A percentile compares a stretch with the other conserved stretches of the same genome.
Conservation (phyloP, 2,113 vertebrate species). For the Cyprichromis sp. region DNA sequence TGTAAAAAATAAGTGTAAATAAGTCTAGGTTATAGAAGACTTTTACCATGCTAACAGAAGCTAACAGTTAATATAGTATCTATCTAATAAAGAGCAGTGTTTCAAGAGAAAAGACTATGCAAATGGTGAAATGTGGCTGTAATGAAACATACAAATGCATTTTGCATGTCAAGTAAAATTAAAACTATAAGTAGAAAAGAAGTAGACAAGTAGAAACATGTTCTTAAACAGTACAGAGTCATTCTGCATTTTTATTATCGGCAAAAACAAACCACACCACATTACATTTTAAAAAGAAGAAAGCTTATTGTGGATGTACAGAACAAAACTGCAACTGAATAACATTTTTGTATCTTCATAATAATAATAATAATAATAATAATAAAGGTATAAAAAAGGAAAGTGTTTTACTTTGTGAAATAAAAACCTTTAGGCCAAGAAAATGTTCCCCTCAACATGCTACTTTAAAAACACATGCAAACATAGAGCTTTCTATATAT, state of each 20-base stretch:
- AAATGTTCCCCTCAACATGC: conserved; percentile 52
- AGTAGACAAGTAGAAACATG: neutral
- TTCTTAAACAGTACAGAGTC: conserved; percentile 51
- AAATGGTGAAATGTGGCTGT: neutral
- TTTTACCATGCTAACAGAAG: neutral
- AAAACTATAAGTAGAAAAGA: neutral
- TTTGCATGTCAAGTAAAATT: neutral
- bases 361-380: conserved; percentile 26
- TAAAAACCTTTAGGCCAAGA: conserved; percentile 52
- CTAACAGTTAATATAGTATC: neutral
- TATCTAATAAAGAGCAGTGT: neutral
- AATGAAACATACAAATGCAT: neutral
- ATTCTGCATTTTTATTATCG: conserved; percentile 63
- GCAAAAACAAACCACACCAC: conserved; percentile 65
- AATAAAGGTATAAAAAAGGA: conserved; percentile 60
- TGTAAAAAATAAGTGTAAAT: accelerated
- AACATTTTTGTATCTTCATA: conserved; percentile 32
- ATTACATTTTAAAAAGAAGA: conserved; percentile 63
- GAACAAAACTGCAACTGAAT: conserved; percentile 44
- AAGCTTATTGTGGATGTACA: conserved; percentile 60
- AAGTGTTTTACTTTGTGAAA: conserved; percentile 47
- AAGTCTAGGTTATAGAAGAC: neutral
- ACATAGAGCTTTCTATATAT: conserved; percentile 55
- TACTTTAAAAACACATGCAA: conserved; percentile 65
- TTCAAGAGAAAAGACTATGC: neutral